Evolutionary conservation across 2,113 vertebrate genomes (phyloP).

Genomic region (Siniperca knerii): DNA sequence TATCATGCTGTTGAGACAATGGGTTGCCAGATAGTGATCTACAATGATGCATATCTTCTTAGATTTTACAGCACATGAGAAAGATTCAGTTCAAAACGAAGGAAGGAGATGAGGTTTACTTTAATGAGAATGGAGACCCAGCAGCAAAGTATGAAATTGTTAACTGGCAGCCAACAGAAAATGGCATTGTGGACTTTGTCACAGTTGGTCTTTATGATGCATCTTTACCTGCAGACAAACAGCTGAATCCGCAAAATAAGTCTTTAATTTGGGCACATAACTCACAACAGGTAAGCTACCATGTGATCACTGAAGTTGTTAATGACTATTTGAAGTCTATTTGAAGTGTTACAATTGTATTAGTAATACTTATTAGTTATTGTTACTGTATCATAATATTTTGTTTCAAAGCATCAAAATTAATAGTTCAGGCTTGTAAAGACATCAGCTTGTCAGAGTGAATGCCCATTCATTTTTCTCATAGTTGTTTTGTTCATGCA

Average conservation of each 20-base stretch:
- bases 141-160: conserved; percentile 82
- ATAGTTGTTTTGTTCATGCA: background rate
- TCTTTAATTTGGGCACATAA: conserved; percentile 75
- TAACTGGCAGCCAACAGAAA: conserved; percentile 78
- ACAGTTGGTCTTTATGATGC: conserved; percentile 79
- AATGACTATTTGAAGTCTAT: no score
- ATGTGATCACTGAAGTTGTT: background rate
- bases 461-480: background rate
- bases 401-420: background rate
- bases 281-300: conserved; percentile 53
- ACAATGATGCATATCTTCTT: background rate
- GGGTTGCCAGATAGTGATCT: background rate
- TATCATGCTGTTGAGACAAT: background rate
- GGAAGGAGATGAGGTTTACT: conserved; percentile 79
- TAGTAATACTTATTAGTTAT: no score
- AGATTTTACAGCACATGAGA: conserved; percentile 77
- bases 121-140: conserved; percentile 80
- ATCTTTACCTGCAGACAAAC: conserved; percentile 63
- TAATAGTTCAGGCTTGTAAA: background rate
- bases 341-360: no score
- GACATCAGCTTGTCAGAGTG: no score
- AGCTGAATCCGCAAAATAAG: conserved; percentile 60
- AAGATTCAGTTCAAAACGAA: conserved; percentile 78
- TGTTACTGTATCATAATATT: background rate
- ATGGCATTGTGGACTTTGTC: conserved; percentile 70